phyloP scores from a whole-genome alignment of 2,113 vertebrate species.

The Oncorhynchus nerka region DNA sequence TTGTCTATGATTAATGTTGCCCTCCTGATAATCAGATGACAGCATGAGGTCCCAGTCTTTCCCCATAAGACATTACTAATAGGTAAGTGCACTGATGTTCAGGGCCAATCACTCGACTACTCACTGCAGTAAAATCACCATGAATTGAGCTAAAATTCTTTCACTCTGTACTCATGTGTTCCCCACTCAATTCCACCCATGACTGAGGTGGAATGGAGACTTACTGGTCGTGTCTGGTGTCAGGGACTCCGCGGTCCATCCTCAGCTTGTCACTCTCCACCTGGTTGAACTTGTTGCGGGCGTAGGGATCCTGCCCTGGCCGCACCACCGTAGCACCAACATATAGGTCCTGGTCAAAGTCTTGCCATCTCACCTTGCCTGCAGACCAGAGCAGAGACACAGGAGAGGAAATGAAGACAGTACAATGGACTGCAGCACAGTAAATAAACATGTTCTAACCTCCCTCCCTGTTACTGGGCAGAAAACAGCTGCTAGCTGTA shows the following conservation, averaged over 20 bases:
- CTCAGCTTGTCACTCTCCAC: slow-evolving; percentile 95
- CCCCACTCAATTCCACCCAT: no score
- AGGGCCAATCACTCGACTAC: no score
- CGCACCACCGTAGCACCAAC: slow-evolving; percentile 90
- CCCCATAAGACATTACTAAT: no score
- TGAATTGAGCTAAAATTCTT: no score
- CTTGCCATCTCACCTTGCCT: slow-evolving; percentile 97
- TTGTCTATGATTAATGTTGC: no score
- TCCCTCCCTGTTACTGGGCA: background rate
- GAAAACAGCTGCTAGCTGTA: background rate
- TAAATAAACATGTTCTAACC: no score
- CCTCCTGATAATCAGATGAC: no score
- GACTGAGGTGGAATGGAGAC: no score
- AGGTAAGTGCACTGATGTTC: no score
- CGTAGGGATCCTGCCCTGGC: slow-evolving; percentile 93
- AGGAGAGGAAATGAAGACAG: background rate
- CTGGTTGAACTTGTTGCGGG: slow-evolving; percentile 98
- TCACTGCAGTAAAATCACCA: no score
- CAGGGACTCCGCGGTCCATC: slow-evolving; percentile 92
- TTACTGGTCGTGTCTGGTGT: slow-evolving; percentile 96
- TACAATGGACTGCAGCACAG: background rate
- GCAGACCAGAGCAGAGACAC: slow-evolving; percentile 31
- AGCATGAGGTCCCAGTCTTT: no score
- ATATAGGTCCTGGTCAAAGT: slow-evolving; percentile 93
- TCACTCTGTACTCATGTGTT: no score